Base-by-base conservation (phyloP, 2,888 invertebrate species). In the Phyllotreta striolata region DNA sequence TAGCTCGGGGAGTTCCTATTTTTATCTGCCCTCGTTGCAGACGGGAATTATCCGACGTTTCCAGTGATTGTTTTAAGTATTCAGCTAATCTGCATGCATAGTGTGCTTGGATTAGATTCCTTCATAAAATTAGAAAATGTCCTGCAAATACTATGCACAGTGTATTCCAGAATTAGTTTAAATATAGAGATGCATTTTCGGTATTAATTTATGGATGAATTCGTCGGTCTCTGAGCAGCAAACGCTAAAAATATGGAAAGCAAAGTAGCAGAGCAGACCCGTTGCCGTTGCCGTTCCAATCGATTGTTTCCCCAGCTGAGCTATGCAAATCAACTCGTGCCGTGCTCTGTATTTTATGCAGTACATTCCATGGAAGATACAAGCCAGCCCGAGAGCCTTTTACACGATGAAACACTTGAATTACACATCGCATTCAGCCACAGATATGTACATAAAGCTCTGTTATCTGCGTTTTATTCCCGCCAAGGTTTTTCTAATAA, bases 311-410 rank as follows among this genome's bases (percentile, higher is more conserved):
- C 79, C 77, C 81, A 81, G 81, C 81, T 82, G 82, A 81, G 82
- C 81, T 81, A 82, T 82, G 82, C 81, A 82, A 82, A 82, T 82
- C 79, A 81, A 78, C 76, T 73, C 73, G 74, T 72, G 77, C 77
- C 79, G 79, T 81, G 82, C 79, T 81, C 82, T 76, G 80, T 81
- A 82, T 82, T 81, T 82, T 82, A 82, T 82, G 80, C 81, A 76
- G 73, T 70, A 73, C 77, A 74, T 73, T 72, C 68, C 67, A 67
- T 43, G 63, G 66, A 66, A 64, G 70, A 68, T 66, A 55, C 71
- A 68, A 72, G 70, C 68, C 69, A 66, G 66, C 64, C 67, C 65
- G 66, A 62, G 69, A 71, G 72, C 69, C 69, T 72, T 71, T 71
- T 72, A 69, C 72, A 74, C 72, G 70, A 63, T 66, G 72, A 66